Base-by-base conservation (phyloP, 2,113 vertebrate genomes). In the Vidua chalybeata region DNA sequence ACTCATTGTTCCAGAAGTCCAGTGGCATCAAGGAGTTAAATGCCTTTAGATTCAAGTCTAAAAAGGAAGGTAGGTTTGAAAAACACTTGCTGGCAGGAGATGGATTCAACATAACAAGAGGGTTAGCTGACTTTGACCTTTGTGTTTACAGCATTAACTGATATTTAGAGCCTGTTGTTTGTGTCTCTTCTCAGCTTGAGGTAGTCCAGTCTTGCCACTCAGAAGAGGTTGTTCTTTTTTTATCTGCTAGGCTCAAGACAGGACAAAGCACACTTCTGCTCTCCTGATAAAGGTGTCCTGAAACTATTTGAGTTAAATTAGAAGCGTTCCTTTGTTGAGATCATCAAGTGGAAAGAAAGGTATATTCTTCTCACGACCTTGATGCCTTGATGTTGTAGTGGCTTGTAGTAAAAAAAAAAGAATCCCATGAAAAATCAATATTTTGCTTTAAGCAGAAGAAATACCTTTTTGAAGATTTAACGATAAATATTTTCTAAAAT, bases 111-210 rank as follows among this genome's bases (percentile, higher is more conserved):
- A 67, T 51, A 71, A 74, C 76, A 80, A 30, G 72, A 80, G 19
- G 14, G 43, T 71, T 80, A 84, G 39, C 68, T 92, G 76, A 35
- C 73, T 88, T 46, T 80, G 72, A 88, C 85, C 72, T 93, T 46
- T 78, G 48, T 90, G 61, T 93, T 81, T 81, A 87, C 31, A 93
- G 39, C 30, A 71, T 93, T 75, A 90, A 56, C 41, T 84, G 73
- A 41, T 92, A 78, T 86, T 90, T 89, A 90, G 56, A 89, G 41
- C 30, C 27, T 85, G 26, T 7, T 69, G 75, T 91, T 85, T 86
- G 20, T 90, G 52, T 64, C 48, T 86, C n/a, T 52, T 93, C 76
- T 91, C 76, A 92, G 80, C 52, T 48, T 89, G 83, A 78, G 48
- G 12, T 61, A 71, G 10, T 28, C 61, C 58, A 72, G 45, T 56